A percentile compares a stretch with the other conserved stretches of the same genome.
phyloP scores from a whole-genome alignment of 2,888 invertebrate species.

The Sarcophaga variegata region DNA sequence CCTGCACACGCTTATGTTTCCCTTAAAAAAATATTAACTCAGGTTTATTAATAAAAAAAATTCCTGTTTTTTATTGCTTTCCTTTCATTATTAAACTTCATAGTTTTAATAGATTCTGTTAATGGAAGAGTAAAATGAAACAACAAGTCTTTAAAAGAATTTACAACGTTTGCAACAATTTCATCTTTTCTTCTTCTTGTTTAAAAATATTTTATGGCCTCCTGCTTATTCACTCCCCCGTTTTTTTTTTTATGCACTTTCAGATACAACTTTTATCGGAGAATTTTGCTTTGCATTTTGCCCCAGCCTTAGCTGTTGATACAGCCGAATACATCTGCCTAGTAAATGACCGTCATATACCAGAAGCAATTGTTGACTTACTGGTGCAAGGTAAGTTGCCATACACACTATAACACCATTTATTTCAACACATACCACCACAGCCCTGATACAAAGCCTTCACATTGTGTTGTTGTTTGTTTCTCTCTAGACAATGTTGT shows the following conservation, averaged over 20 bases:
- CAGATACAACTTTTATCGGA: conserved; percentile 84
- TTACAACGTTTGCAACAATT: conserved; percentile 6
- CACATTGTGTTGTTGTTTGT: no score
- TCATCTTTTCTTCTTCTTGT: conserved; percentile 2
- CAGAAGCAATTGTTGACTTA: conserved; percentile 86
- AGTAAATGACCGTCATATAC: conserved; percentile 86
- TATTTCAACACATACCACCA: neutral
- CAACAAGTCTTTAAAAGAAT: no score
- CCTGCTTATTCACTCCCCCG: neutral
- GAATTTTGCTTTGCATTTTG: conserved; percentile 85
- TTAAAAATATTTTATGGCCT: neutral
- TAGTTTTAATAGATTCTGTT: neutral
- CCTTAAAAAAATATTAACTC: no score
- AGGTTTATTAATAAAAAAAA: no score
- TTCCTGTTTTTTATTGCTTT: neutral
- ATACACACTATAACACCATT: neutral
- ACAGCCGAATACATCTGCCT: conserved; percentile 87
- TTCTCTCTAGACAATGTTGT: no score
- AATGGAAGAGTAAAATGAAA: no score
- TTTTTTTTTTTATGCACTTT: conserved; percentile 66
- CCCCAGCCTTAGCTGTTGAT: conserved; percentile 85
- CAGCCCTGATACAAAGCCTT: neutral
- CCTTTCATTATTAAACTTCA: neutral
- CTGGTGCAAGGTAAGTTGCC: conserved; percentile 86
- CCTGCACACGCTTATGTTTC: no score